Conservation (phyloP, 2,888 invertebrate genomes). For the Drosophila bunnanda region DNA sequence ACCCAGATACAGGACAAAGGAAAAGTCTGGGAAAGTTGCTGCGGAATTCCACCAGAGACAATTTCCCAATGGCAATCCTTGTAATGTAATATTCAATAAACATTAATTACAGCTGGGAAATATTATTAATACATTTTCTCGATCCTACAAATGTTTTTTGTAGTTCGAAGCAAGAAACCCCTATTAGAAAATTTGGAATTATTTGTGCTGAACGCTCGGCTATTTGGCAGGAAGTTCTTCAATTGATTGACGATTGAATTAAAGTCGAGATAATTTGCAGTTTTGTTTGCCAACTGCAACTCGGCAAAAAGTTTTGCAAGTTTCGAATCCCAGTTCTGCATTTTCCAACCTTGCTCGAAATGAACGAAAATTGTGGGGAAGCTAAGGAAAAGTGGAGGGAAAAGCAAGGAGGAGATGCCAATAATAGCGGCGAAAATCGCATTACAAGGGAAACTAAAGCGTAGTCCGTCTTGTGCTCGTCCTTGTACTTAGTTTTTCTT, state of each 20-base stretch:
- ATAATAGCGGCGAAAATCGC: conserved; percentile 48
- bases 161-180: not conserved
- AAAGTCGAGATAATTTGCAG: conserved; percentile 8
- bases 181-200: not conserved
- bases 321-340: conserved; percentile 11
- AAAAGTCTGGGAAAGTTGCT: not conserved
- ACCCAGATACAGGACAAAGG: not conserved
- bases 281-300: conserved; percentile 27
- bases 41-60: not conserved
- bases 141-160: too few species aligned
- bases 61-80: not conserved
- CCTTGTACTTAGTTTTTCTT: conserved; percentile 9
- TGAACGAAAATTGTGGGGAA: conserved; percentile 21
- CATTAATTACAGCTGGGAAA: not conserved
- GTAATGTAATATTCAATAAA: too few species aligned
- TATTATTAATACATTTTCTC: too few species aligned
- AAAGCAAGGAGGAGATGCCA: conserved; percentile 20
- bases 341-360: conserved; percentile 8
- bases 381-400: not conserved
- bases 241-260: conserved; percentile 31
- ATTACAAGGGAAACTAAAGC: conserved; percentile 44
- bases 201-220: not conserved
- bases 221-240: conserved; percentile 11
- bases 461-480: conserved; percentile 16
- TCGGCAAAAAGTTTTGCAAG: conserved; percentile 24